Conservation (phyloP, 2,888 invertebrate species). For the Camponotus fellah region DNA sequence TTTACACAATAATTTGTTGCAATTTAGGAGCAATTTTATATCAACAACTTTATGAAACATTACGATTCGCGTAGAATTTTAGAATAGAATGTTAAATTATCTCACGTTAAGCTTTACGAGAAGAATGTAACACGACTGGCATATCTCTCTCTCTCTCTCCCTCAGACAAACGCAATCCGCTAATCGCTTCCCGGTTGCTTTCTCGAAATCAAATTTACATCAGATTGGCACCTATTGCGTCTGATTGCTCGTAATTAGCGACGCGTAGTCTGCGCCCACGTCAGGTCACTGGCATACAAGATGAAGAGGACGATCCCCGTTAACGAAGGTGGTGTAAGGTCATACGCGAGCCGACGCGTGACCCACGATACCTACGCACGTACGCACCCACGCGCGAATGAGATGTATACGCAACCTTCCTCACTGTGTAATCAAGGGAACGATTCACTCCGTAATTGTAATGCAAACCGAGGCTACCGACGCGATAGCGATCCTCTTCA, state of each 20-base stretch:
- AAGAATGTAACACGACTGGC: background rate
- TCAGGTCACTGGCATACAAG: slow-evolving; percentile 75
- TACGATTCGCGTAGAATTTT: background rate
- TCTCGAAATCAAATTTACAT: slow-evolving; percentile 81
- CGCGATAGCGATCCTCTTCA: slow-evolving; percentile 44
- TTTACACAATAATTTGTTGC: slow-evolving; percentile 8
- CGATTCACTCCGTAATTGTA: slow-evolving; percentile 62
- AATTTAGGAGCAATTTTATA: slow-evolving; percentile 6
- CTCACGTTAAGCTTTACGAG: background rate
- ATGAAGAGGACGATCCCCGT: slow-evolving; percentile 64
- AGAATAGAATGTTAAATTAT: background rate
- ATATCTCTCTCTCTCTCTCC: background rate
- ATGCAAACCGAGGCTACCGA: slow-evolving; percentile 43
- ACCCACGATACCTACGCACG: slow-evolving; percentile 66
- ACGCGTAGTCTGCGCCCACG: slow-evolving; percentile 84
- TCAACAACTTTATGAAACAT: background rate
- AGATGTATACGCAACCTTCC: slow-evolving; percentile 26
- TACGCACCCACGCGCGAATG: slow-evolving; percentile 57
- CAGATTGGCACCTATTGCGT: slow-evolving; percentile 68
- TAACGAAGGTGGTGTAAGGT: slow-evolving; percentile 72
- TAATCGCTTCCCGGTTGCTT: slow-evolving; percentile 81
- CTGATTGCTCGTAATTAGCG: slow-evolving; percentile 85
- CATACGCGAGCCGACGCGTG: slow-evolving; percentile 64
- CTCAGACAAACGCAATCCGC: slow-evolving; percentile 72
- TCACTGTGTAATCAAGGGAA: slow-evolving; percentile 61